These are phyloP conservation scores for Tichodroma muraria DNA, from an alignment of 2,113 vertebrate genomes.

Conservation along the genomic window DNA sequence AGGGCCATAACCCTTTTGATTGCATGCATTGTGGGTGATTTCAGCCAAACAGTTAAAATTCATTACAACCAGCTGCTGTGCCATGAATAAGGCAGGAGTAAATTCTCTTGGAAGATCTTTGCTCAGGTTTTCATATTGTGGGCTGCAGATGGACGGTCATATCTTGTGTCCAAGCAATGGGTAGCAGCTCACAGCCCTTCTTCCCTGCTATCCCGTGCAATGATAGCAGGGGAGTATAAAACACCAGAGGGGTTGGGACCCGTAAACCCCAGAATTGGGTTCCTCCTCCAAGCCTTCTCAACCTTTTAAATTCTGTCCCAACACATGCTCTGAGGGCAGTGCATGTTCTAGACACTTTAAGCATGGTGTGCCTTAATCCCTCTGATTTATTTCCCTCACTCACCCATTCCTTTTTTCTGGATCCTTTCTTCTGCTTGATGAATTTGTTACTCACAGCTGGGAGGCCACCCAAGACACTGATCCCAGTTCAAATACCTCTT, in stretches of 20 bases:
- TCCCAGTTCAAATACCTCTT: neutral
- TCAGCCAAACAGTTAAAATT: constrained; percentile 1
- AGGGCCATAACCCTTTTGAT: constrained; percentile 2
- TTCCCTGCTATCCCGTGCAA: neutral
- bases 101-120: neutral
- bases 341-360: neutral
- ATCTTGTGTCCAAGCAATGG: too few species aligned
- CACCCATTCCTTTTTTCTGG: neutral
- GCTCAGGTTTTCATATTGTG: neutral
- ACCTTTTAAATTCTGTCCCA: neutral
- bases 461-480: neutral
- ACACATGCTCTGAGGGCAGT: neutral
- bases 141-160: neutral
- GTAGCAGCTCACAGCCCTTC: neutral
- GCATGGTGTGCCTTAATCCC: neutral
- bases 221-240: neutral
- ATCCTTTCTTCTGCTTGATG: neutral
- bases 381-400: neutral
- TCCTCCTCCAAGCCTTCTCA: neutral
- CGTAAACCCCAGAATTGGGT: neutral
- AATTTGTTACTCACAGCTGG: neutral
- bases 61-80: constrained; percentile 17
- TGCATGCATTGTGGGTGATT: neutral
- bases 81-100: neutral
- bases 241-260: neutral